Base-by-base conservation (phyloP, 2,113 vertebrate species). In the Gallinago undulata region DNA sequence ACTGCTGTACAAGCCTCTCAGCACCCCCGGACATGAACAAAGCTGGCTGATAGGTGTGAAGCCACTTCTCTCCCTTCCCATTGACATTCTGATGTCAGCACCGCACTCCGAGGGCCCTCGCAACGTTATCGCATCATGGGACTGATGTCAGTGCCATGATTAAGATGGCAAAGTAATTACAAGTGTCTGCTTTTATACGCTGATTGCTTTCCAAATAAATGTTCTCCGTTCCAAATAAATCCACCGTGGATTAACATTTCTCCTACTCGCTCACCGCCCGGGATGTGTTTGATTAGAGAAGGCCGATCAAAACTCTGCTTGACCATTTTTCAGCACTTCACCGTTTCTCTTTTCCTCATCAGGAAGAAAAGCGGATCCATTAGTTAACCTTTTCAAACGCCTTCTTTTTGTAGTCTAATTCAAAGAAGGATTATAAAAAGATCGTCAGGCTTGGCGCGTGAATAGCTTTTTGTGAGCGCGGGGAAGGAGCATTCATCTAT, bases 331-430 rank as follows among this genome's bases (percentile, higher is more conserved):
- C 94, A 96, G 93, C 88, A 81, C 87, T 89, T 94, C 77, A 73
- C 93, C 89, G 76, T 91, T 91, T 93, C 87, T 92, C 94, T 92
- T 87, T 63, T 69, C 91, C 91, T 96, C 92, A 89, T 96, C 87
- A 87, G 91, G 95, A 94, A 89, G 94, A 94, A 87, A 91, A 96
- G 93, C 12, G 45, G 83, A 87, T 76, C 87, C 91, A 96, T 96
- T 95, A 95, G 96, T 94, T 94, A 95, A 96, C 94, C 92, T 96
- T 96, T 95, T 92, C 95, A 94, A 95, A 92, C 91, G 87, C 70
- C 66, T 82, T 84, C 92, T 94, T 95, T 96, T 47, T 94, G 89
- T 79, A 69, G 67, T 76, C 92, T 94, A 94, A 97, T 93, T 96
- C 96, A 94, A 89, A 96, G 77, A 68, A 83, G 81, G 95, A 93